A percentile compares a stretch with the other conserved stretches of the same genome.
These are phyloP conservation scores for Amaurobius ferox DNA, from an alignment of 2,888 invertebrate species.

Conservation along the genomic window DNA sequence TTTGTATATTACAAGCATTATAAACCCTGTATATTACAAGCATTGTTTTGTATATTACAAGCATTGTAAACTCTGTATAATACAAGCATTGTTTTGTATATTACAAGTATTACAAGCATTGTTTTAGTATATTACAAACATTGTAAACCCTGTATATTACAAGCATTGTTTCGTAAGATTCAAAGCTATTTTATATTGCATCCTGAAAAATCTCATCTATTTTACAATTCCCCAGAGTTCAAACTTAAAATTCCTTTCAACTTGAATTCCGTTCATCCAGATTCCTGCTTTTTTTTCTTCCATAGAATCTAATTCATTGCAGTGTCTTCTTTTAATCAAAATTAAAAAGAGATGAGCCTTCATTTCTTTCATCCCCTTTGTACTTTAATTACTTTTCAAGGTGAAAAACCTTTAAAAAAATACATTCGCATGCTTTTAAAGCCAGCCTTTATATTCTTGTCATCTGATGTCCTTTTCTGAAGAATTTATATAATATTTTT, in stretches of 20 bases:
- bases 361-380: neutral
- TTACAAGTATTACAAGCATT: too few species aligned
- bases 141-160: too few species aligned
- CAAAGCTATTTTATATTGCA: too few species aligned
- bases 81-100: too few species aligned
- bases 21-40: too few species aligned
- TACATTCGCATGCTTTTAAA: neutral
- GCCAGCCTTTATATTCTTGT: neutral
- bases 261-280: too few species aligned
- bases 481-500: neutral
- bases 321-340: conserved; percentile 1
- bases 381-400: neutral
- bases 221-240: neutral
- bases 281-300: neutral
- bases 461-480: neutral
- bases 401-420: neutral
- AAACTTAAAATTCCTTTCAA: conserved; percentile 14
- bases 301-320: neutral
- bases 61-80: too few species aligned
- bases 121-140: too few species aligned
- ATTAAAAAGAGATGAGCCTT: neutral
- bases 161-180: too few species aligned
- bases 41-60: too few species aligned
- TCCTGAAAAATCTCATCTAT: conserved; percentile 1
- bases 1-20: too few species aligned